Conservation (phyloP, 1,140 invertebrate species). For the Cyclina sinensis region DNA sequence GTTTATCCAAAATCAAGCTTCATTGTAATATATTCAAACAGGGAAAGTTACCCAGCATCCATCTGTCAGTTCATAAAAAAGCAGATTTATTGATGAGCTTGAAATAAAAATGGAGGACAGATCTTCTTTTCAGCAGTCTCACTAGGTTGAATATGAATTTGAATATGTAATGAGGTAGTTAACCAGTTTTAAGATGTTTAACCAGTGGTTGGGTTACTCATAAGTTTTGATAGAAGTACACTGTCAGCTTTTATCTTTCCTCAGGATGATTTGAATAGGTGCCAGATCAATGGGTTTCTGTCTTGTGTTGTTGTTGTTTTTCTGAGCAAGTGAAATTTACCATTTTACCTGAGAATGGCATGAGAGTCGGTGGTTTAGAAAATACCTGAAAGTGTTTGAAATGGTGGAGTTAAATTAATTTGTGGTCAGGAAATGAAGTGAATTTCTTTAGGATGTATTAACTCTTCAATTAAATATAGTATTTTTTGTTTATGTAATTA, state of each 20-base stretch:
- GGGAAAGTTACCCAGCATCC: too few species aligned
- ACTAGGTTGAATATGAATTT: slow-evolving; percentile 18
- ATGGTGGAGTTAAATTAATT: too few species aligned
- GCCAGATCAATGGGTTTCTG: neutral
- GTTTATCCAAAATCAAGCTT: too few species aligned
- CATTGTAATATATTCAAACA: too few species aligned
- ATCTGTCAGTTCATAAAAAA: neutral
- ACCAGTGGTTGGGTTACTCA: neutral
- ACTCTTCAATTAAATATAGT: too few species aligned
- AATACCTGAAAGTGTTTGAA: too few species aligned
- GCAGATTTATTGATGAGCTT: neutral
- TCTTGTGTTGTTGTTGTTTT: neutral
- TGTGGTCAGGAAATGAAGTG: too few species aligned
- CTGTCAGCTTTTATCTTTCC: slow-evolving; percentile 4
- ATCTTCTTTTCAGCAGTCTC: neutral
- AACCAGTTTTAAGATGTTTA: neutral
- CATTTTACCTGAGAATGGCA: neutral
- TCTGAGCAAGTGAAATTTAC: neutral
- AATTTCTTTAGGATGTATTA: too few species aligned
- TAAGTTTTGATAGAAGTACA: neutral
- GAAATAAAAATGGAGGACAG: neutral
- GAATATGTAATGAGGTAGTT: slow-evolving; percentile 9
- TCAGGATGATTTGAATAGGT: neutral
- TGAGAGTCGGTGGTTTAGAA: too few species aligned
- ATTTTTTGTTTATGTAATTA: too few species aligned